A percentile compares a stretch with the other conserved stretches of the same genome.
These are phyloP conservation scores for Sipha flava DNA, from an alignment of 1,140 invertebrate genomes.

Conservation along the genomic window DNA sequence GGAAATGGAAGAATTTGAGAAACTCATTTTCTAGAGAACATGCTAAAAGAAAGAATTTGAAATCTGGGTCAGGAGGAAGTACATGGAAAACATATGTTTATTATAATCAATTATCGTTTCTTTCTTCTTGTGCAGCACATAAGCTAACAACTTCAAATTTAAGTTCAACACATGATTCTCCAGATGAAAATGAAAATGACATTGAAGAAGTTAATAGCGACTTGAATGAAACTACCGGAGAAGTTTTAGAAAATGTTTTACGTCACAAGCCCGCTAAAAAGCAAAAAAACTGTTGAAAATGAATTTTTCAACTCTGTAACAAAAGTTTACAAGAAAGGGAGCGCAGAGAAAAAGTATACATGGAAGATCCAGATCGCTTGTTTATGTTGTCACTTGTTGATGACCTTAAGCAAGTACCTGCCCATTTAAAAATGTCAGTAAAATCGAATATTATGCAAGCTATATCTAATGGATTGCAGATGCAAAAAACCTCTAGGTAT, in stretches of 20 bases:
- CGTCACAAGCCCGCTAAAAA: neutral
- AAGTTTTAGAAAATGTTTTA: neutral
- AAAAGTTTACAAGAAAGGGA: neutral
- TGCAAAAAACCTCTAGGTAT: neutral
- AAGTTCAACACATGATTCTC: neutral
- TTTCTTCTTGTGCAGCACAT: neutral
- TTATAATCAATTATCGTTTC: conserved; percentile 7
- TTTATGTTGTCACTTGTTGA: conserved; percentile 10
- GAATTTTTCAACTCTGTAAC: neutral
- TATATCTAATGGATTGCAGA: neutral
- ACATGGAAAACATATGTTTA: neutral
- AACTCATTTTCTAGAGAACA: neutral
- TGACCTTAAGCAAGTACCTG: neutral
- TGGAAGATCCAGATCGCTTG: conserved; percentile 5
- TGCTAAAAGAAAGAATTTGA: neutral
- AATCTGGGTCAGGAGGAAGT: neutral
- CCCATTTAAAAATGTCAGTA: conserved; percentile 1
- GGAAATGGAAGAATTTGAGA: neutral
- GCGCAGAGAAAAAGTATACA: neutral
- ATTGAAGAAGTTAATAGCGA: neutral
- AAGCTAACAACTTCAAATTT: neutral
- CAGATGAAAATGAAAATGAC: conserved; percentile 1
- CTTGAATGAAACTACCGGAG: neutral
- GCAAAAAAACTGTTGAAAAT: neutral
- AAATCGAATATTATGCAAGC: conserved; percentile 3